Evolutionary conservation across 1,140 invertebrate species (phyloP), one percentile per base, ranked within the genome.

Genomic region (Galleria mellonella): DNA sequence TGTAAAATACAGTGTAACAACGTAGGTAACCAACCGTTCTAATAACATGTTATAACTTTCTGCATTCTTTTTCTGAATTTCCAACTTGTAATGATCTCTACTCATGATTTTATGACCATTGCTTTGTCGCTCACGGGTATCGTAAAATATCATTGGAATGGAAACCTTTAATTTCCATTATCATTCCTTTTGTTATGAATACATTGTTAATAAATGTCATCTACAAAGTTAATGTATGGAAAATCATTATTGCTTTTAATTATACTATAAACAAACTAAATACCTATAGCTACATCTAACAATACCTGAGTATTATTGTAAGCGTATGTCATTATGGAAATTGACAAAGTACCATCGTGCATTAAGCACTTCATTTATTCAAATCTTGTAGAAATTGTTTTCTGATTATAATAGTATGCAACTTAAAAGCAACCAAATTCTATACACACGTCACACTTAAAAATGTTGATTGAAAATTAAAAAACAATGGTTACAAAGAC

Each of bases 91-190:
- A 36, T 43, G 28, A 13, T 17, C 48, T 11, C 46, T 55, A 50
- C 54, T 74, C 66, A 66, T 63, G 17, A 17, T 74, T 78, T 82
- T 72, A 82, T 56, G 61, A 54, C 58, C 55, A 66, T 59, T 57
- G 59, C 61, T 64, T 75, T 77, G 76, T 81, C 73, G 70, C 71
- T 76, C 61, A 62, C 65, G 58, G 67, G 59, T 70, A 72, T 74
- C 72, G 62, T 82, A 82, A 82, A 82, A 76, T 66, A 70, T 63
- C 63, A 75, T 75, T 67, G 67, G 39, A 32, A 59, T 59, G 55
- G 69, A 72, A 78, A 82, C 74, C 77, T 71, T 82, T 82, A 82
- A 82, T 82, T 82, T 76, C 74, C 72, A 75, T 70, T 82, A 82
- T 82, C 72, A 82, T 70, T 67, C 63, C 60, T 74, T 73, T 72